Evolutionary conservation across 2,797 vertebrate species (phyloP).

Genomic region (Todus mexicanus): DNA sequence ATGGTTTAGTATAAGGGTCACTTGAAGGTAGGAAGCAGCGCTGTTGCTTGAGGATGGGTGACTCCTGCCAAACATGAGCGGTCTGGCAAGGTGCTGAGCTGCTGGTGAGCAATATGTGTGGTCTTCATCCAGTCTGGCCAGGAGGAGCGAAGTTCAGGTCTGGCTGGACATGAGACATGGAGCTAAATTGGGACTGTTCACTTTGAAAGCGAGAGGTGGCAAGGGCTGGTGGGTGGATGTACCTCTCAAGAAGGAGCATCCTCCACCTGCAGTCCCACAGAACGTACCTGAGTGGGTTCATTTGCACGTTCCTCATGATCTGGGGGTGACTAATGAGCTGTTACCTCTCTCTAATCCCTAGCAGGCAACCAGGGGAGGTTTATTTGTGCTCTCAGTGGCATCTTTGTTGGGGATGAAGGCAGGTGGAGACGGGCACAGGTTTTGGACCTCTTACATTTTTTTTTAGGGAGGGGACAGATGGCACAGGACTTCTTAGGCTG

Average conservation of each 20-base stretch:
- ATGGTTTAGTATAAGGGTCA: not conserved
- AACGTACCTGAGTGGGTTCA: not conserved
- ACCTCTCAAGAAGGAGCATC: not conserved
- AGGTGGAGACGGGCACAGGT: not conserved
- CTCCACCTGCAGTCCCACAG: not conserved
- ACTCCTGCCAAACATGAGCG: not conserved
- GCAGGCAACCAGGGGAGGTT: no score
- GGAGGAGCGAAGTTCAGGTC: not conserved
- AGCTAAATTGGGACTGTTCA: not conserved
- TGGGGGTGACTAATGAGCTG: not conserved
- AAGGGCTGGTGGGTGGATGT: not conserved
- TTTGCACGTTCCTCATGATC: not conserved
- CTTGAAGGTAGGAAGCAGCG: not conserved
- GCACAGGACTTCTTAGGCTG: not conserved
- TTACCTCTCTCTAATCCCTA: no score
- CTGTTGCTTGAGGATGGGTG: not conserved
- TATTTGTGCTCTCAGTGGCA: not conserved
- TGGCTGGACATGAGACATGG: not conserved
- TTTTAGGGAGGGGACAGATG: no score
- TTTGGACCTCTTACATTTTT: not conserved
- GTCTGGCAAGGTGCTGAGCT: not conserved
- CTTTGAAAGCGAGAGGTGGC: not conserved
- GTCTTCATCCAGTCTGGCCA: not conserved
- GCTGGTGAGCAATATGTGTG: not conserved
- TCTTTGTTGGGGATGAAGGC: not conserved